Percentiles rank a stretch among this genome's conserved stretches.
phyloP scores from a whole-genome alignment of 2,888 invertebrate species.

The Meghimatium bilineatum region DNA sequence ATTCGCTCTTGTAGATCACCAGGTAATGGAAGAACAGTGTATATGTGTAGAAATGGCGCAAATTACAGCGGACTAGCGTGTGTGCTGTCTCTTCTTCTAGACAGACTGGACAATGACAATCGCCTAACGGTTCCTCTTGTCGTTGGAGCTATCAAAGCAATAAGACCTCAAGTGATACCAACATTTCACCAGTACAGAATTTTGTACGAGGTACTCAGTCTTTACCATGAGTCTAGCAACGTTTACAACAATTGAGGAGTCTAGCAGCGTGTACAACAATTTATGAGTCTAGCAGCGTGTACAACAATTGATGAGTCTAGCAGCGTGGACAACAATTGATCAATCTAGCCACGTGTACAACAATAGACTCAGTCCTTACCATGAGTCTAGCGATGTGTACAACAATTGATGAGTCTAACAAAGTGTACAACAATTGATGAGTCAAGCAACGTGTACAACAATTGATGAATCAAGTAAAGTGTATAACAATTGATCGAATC shows the following conservation, averaged over 20 bases:
- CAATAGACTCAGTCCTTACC: background rate
- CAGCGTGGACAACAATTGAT: background rate
- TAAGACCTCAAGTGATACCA: background rate
- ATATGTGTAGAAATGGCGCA: constrained; percentile 14
- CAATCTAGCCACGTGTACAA: no score
- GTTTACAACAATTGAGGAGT: background rate
- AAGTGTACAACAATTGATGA: background rate
- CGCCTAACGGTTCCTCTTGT: constrained; percentile 3
- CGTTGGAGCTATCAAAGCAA: constrained; percentile 19
- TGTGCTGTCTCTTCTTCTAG: background rate
- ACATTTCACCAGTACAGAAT: background rate
- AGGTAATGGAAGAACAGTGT: background rate
- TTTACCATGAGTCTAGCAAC: background rate
- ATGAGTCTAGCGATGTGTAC: background rate
- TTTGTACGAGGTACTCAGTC: background rate
- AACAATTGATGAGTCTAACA: background rate
- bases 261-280: background rate
- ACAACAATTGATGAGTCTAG: background rate
- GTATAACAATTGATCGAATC: background rate
- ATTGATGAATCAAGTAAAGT: background rate
- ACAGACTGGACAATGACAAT: constrained; percentile 7
- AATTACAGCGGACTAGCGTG: background rate
- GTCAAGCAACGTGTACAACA: background rate
- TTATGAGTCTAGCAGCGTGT: background rate
- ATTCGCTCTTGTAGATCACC: background rate